Conservation (phyloP, 2,888 invertebrate species). For the Apeira syringaria region DNA sequence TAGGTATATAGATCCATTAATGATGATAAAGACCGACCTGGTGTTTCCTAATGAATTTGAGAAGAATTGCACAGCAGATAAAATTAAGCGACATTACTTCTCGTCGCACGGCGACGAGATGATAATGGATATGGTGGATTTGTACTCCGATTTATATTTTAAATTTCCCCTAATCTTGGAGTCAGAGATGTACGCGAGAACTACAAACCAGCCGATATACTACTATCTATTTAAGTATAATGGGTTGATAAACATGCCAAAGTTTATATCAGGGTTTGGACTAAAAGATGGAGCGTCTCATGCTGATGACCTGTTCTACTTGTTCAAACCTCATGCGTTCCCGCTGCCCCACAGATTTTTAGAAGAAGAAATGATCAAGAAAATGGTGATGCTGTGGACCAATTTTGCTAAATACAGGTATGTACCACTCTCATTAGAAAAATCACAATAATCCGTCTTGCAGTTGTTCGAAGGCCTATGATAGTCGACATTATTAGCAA, state of each 20-base stretch:
- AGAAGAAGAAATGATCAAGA: conserved; percentile 58
- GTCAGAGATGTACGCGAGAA: conserved; percentile 58
- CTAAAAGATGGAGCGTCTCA: conserved; percentile 64
- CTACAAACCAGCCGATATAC: conserved; percentile 64
- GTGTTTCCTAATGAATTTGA: conserved; percentile 56
- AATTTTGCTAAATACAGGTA: conserved; percentile 76
- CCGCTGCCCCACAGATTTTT: conserved; percentile 60
- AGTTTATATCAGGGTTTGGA: conserved; percentile 58
- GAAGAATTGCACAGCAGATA: conserved; percentile 54
- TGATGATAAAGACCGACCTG: conserved; percentile 54
- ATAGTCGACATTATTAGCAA: no score
- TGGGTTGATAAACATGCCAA: conserved; percentile 67
- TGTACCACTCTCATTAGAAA: conserved; percentile 20
- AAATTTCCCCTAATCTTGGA: conserved; percentile 67
- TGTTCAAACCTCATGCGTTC: conserved; percentile 67
- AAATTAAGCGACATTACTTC: conserved; percentile 58
- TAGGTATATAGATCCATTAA: conserved; percentile 41
- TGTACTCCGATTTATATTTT: conserved; percentile 70
- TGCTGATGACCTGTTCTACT: conserved; percentile 71
- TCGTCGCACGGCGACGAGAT: conserved; percentile 54
- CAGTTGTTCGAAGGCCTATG: no score
- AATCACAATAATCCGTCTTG: no score
- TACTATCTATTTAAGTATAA: conserved; percentile 69
- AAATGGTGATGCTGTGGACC: conserved; percentile 73
- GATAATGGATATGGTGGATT: conserved; percentile 69